Evolutionary conservation across 2,113 vertebrate species (phyloP).

Genomic region (Datnioides undecimradiatus): DNA sequence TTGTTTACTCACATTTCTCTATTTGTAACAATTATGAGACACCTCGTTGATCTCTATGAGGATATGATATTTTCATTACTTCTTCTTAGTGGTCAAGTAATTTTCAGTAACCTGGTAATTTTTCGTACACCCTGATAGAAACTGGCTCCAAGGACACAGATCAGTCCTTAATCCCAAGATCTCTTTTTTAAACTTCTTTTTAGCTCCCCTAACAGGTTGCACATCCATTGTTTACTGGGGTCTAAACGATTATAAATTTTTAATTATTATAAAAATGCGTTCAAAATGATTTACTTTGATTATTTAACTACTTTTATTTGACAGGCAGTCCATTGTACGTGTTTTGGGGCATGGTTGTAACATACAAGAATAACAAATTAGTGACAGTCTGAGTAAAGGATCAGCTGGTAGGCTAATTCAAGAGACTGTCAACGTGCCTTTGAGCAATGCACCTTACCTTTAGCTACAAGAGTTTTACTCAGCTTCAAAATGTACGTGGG

Average conservation of each 20-base stretch:
- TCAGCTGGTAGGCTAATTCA: neutral
- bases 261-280: neutral
- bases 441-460: constrained; percentile 7
- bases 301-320: too few relatives aligned
- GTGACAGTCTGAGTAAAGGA: neutral
- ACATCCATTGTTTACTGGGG: neutral
- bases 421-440: neutral
- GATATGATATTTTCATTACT: neutral
- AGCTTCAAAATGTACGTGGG: neutral
- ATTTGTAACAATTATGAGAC: neutral
- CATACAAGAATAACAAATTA: neutral
- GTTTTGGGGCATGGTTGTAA: neutral
- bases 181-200: neutral
- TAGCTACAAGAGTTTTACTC: neutral
- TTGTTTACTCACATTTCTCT: too few relatives aligned
- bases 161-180: neutral
- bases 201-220: neutral
- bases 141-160: neutral
- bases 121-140: neutral
- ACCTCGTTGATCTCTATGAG: neutral
- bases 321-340: neutral
- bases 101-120: neutral
- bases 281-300: neutral
- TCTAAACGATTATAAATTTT: too few relatives aligned
- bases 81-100: neutral